These are phyloP conservation scores for Micrasema longulum DNA, from an alignment of 1,140 invertebrate species.

Conservation along the genomic window DNA sequence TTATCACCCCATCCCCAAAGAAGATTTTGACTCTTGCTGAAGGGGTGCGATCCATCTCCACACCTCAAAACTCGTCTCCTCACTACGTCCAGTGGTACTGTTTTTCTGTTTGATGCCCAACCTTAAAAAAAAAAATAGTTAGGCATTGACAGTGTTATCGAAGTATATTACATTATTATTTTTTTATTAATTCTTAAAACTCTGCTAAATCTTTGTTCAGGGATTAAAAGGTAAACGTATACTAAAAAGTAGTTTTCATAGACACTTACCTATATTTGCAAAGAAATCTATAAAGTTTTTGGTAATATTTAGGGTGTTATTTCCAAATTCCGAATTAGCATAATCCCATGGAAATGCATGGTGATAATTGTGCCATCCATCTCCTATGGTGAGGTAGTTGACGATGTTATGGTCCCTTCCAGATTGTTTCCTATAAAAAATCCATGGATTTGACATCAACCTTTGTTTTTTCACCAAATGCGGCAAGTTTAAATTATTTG, in stretches of 20 bases:
- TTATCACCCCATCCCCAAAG: slow-evolving; percentile 76
- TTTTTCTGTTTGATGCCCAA: slow-evolving; percentile 75
- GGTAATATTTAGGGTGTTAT: slow-evolving; percentile 74
- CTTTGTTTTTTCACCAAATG: no score
- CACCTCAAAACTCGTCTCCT: slow-evolving; percentile 27
- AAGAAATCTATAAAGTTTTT: slow-evolving; percentile 81
- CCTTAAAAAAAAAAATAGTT: slow-evolving; percentile 60
- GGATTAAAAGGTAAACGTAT: no score
- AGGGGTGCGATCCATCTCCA: slow-evolving; percentile 35
- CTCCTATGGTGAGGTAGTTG: slow-evolving; percentile 64
- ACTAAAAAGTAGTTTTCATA: no score
- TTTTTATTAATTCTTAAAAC: no score
- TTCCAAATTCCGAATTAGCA: slow-evolving; percentile 75
- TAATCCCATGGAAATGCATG: slow-evolving; percentile 89
- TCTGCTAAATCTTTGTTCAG: no score
- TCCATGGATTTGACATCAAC: no score
- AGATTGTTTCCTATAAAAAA: no score
- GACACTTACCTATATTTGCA: slow-evolving; percentile 68
- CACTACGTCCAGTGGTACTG: slow-evolving; percentile 16
- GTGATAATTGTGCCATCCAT: slow-evolving; percentile 86
- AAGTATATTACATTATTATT: no score
- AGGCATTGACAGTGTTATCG: no score
- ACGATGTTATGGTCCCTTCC: slow-evolving; percentile 59
- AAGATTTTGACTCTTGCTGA: slow-evolving; percentile 58
- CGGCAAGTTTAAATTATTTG: no score